Evolutionary conservation across 2,797 vertebrate species (phyloP).

Genomic region (Tolypeutes matacus): DNA sequence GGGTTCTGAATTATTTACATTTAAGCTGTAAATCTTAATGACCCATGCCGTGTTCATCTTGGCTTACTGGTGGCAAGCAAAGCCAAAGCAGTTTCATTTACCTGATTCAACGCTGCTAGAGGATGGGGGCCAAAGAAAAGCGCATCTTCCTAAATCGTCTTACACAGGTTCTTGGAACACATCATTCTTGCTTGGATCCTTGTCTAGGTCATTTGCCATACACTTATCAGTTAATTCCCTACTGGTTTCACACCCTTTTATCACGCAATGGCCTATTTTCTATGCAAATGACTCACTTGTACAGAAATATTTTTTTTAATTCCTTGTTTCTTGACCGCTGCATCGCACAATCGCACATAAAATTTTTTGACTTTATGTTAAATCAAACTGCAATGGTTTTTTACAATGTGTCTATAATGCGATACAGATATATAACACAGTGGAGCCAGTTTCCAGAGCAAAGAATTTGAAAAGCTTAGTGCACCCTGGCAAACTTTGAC

Average conservation of each 20-base stretch:
- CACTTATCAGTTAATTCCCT: conserved; percentile 35
- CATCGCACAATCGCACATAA: not conserved
- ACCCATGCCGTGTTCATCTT: conserved; percentile 39
- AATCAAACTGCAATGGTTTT: not conserved
- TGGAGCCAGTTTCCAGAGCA: not conserved
- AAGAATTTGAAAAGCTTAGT: not conserved
- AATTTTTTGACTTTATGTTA: conserved; percentile 22
- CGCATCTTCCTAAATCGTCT: conserved; percentile 48
- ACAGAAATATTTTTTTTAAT: not conserved
- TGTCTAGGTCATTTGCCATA: conserved; percentile 60
- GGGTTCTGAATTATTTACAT: conserved; percentile 57
- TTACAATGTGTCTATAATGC: not conserved
- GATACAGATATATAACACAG: not conserved
- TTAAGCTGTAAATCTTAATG: conserved; percentile 16
- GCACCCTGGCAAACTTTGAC: not conserved
- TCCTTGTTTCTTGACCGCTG: conserved; percentile 39
- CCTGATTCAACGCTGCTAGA: not conserved
- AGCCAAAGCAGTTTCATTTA: conserved; percentile 44
- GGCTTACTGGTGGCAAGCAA: conserved; percentile 28
- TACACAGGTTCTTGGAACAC: conserved; percentile 56
- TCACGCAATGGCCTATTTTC: not conserved
- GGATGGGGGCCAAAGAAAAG: not conserved
- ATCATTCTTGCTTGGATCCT: conserved; percentile 53
- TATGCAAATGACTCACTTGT: not conserved
- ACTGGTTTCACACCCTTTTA: not conserved